A percentile compares a stretch with the other conserved stretches of the same genome.
These are phyloP conservation scores for Drosophila anceps DNA, from an alignment of 2,888 invertebrate species.

Conservation along the genomic window DNA sequence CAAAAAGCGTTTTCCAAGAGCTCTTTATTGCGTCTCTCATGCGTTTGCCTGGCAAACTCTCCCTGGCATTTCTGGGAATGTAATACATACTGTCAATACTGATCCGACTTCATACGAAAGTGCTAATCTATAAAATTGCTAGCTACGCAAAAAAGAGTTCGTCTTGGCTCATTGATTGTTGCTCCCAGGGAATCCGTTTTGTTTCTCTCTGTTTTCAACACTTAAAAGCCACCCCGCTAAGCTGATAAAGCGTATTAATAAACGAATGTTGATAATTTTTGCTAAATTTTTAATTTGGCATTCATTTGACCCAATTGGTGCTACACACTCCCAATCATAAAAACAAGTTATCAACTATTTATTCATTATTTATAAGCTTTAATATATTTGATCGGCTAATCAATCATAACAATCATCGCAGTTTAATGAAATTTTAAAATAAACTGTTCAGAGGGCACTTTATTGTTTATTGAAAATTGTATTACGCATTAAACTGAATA, in stretches of 20 bases:
- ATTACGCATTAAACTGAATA: neutral
- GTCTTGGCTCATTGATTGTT: neutral
- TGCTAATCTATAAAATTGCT: neutral
- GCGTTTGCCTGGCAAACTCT: neutral
- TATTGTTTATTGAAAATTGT: neutral
- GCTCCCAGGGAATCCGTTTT: neutral
- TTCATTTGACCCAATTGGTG: neutral
- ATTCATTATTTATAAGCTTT: neutral
- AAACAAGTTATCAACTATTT: neutral
- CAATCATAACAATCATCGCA: neutral
- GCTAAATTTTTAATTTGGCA: neutral
- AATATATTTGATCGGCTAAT: neutral
- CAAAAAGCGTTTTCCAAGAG: conserved; percentile 24
- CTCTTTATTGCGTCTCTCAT: conserved; percentile 24
- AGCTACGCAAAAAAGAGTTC: neutral
- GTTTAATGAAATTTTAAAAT: neutral
- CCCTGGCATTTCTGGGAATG: conserved; percentile 8
- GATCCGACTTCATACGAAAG: neutral
- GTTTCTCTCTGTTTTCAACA: neutral
- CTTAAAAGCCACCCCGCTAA: neutral
- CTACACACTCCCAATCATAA: neutral
- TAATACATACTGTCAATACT: neutral
- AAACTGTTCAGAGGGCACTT: neutral
- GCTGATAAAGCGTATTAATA: neutral
- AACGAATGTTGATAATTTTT: neutral